Evolutionary conservation across 2,797 vertebrate genomes (phyloP).

Genomic region (Macrochelys suwanniensis): DNA sequence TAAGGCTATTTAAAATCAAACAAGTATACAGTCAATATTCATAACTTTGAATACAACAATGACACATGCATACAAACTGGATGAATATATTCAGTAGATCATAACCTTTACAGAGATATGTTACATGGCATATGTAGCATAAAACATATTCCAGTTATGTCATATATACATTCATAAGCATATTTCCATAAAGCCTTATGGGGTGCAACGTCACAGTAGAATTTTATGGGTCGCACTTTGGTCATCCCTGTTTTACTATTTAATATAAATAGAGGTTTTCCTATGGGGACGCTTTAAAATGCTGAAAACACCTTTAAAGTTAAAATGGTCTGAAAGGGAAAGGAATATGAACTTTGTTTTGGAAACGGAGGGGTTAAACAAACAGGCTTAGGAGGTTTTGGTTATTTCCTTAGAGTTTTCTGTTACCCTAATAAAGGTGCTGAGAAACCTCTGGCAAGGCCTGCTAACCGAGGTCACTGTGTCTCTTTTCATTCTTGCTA

Average conservation of each 20-base stretch:
- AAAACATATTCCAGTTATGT: no score
- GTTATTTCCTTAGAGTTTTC: not conserved
- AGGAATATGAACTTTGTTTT: rapidly evolving
- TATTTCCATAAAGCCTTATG: no score
- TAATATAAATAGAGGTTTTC: not conserved
- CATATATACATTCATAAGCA: no score
- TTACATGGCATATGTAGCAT: no score
- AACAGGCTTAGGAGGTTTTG: not conserved
- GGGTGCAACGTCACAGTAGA: not conserved
- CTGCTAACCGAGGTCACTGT: not conserved
- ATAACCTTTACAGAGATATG: no score
- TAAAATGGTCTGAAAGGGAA: not conserved
- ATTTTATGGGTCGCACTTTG: not conserved
- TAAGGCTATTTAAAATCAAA: no score
- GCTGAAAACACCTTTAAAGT: not conserved
- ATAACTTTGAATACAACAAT: no score
- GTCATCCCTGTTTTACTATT: no score
- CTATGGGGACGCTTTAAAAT: not conserved
- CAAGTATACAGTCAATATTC: no score
- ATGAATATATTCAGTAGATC: no score
- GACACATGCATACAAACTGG: no score
- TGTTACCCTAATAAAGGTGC: not conserved
- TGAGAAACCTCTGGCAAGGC: not conserved
- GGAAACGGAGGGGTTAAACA: not conserved
- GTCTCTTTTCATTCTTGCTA: not conserved